Percentiles rank a stretch among this genome's conserved stretches.
phyloP scores from a whole-genome alignment of 1,140 invertebrate species.

The Aphaenogaster floridana region DNA sequence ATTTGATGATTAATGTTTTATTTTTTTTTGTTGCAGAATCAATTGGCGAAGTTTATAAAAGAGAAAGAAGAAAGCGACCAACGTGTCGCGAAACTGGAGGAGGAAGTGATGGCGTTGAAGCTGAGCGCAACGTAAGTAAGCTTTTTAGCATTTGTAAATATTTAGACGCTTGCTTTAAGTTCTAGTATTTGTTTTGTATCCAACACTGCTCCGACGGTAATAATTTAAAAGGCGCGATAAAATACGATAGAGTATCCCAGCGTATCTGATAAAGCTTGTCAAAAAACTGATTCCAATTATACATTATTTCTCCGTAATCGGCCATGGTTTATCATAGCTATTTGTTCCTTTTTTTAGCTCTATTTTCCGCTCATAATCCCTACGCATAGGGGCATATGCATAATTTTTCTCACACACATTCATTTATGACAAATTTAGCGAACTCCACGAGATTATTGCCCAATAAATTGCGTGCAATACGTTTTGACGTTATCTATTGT shows the following conservation, averaged over 20 bases:
- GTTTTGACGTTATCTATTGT: neutral
- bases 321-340: neutral
- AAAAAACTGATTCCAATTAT: slow-evolving; percentile 6
- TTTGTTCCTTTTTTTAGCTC: neutral
- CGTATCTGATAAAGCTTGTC: slow-evolving; percentile 13
- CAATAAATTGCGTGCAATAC: neutral
- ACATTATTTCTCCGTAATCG: neutral
- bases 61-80: slow-evolving; percentile 82
- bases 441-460: neutral
- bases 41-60: slow-evolving; percentile 78
- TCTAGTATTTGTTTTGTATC: slow-evolving; percentile 42
- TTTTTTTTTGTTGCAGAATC: slow-evolving; percentile 76
- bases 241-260: neutral
- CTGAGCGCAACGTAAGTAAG: slow-evolving; percentile 82
- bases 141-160: slow-evolving; percentile 58
- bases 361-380: slow-evolving; percentile 11
- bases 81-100: slow-evolving; percentile 81
- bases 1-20: neutral
- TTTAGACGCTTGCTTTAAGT: slow-evolving; percentile 50
- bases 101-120: slow-evolving; percentile 81
- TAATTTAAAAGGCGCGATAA: slow-evolving; percentile 12
- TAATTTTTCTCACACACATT: neutral
- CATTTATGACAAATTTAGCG: neutral
- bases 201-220: neutral
- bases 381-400: neutral